Base-by-base conservation (phyloP, 2,797 vertebrate species). In the Oreortyx pictus region DNA sequence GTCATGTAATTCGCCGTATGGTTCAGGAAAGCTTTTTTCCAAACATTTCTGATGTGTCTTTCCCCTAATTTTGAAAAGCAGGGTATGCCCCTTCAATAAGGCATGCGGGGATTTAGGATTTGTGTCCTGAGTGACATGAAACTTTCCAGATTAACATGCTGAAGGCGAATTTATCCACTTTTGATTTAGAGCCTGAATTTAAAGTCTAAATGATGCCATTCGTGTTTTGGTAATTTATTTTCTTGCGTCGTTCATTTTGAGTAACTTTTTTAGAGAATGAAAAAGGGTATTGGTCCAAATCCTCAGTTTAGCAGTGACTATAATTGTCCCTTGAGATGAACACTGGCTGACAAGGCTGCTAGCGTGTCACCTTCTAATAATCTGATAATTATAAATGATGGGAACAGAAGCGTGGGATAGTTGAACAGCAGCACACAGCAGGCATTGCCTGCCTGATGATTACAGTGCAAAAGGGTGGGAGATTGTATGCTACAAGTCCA, bases 311-410 rank as follows among this genome's bases (percentile, higher is more conserved):
- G 79, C 76, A 31, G 52, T 81, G 87, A 64, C 82, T 92, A 5
- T 75, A 93, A 93, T 91, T 92, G 89, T 89, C 80, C 65, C 77
- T n/a, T 90, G 68, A 76, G 91, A 96, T 94, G 93, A 96, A 73
- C 1, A 0, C 71, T 68, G 89, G 82, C 95, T 96, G 95, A 88
- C 93, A 91, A 33, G 79, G 90, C 79, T 92, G 87, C 94, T 91
- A 91, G 92, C 90, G 91, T 89, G 93, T 95, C 92, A 92, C 94
- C 92, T 97, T 93, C 93, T 97, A 94, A 96, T 97, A 95, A 94
- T 88, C 92, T 83, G 90, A 88, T 97, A 96, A 97, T 97, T 97
- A 90, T 92, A 97, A 97, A 91, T 91, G 94, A 96, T 96, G 94
- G 22, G 54, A 93, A 95, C 85, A 90, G 29, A 62, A 96, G 97